These are phyloP conservation scores for Hypomecis atomaria DNA, from an alignment of 2,888 invertebrate genomes.

Conservation along the genomic window DNA sequence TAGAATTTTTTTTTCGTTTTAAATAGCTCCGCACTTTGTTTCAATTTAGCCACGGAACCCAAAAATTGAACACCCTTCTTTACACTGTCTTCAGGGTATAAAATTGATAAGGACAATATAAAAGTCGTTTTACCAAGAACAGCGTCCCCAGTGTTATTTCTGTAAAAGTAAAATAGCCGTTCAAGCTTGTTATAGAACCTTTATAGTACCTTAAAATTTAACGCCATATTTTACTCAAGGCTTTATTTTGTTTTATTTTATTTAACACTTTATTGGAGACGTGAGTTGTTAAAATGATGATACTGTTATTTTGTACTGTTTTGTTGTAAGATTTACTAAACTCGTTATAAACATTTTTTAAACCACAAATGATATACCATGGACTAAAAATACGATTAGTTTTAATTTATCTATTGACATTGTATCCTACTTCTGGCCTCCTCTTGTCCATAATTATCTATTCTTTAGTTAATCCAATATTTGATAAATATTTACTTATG, in stretches of 20 bases:
- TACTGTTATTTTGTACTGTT: not conserved
- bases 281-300: not conserved
- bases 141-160: slow-evolving; percentile 29
- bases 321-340: not conserved
- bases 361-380: not conserved
- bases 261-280: not conserved
- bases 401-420: too few species aligned
- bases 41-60: slow-evolving; percentile 1
- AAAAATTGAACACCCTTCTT: slow-evolving; percentile 41
- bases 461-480: too few species aligned
- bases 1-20: not conserved
- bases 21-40: too few species aligned
- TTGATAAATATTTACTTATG: too few species aligned
- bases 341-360: not conserved
- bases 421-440: too few species aligned
- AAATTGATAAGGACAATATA: slow-evolving; percentile 55
- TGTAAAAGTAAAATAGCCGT: slow-evolving; percentile 39
- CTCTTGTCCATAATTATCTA: too few species aligned
- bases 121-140: slow-evolving; percentile 32
- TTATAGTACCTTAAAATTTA: slow-evolving; percentile 31
- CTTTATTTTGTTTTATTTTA: slow-evolving; percentile 25
- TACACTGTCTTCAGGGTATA: slow-evolving; percentile 50
- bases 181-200: slow-evolving; percentile 33
- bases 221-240: slow-evolving; percentile 30
- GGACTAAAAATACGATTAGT: too few species aligned